Percentiles rank a stretch among this genome's conserved stretches.
Conservation (phyloP, 2,113 vertebrate genomes). For the Catharus minimus region DNA sequence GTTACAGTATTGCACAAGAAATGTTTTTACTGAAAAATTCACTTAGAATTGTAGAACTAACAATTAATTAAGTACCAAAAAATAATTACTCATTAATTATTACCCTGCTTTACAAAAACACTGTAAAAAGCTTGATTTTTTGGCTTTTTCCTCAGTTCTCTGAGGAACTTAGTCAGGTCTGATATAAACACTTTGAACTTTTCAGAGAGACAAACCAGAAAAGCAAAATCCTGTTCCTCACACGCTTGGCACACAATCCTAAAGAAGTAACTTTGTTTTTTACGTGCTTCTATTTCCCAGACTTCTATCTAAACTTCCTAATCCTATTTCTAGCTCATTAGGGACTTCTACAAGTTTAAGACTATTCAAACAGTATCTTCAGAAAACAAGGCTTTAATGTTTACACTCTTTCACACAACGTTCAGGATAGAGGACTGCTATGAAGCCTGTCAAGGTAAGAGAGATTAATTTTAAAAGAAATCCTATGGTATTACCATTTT, state of each 20-base stretch:
- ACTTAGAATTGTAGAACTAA: neutral
- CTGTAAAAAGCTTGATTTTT: neutral
- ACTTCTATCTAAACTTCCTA: neutral
- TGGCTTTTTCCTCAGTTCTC: neutral
- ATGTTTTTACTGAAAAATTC: neutral
- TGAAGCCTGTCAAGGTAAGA: neutral
- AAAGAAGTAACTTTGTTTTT: neutral
- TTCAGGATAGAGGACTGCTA: neutral
- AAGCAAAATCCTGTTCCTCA: neutral
- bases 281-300: neutral
- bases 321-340: neutral
- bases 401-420: neutral
- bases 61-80: neutral
- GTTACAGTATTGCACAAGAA: neutral
- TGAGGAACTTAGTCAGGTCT: neutral
- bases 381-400: neutral
- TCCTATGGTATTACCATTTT: neutral
- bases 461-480: neutral
- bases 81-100: neutral
- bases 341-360: neutral
- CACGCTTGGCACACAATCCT: accelerated
- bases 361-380: neutral
- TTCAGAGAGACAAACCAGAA: neutral
- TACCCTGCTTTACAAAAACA: neutral
- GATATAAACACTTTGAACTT: neutral